Evolutionary conservation across 2,888 invertebrate species (phyloP).

Genomic region (Bruchidius siliquastri): DNA sequence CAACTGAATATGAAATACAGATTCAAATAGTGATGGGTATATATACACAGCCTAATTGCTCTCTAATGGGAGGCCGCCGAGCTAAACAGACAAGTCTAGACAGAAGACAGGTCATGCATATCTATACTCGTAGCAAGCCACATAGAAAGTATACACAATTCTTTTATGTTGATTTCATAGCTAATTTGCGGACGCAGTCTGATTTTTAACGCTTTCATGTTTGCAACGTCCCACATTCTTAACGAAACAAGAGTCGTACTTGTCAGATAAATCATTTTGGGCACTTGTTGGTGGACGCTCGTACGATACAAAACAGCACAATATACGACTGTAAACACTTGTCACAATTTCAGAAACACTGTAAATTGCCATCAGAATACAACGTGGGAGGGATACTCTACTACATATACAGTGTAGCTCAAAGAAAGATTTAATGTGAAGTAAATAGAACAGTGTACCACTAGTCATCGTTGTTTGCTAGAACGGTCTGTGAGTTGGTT

Average conservation of each 20-base stretch:
- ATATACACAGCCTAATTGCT: too few relatives aligned
- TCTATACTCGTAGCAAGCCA: too few relatives aligned
- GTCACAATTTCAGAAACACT: not conserved
- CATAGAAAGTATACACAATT: too few relatives aligned
- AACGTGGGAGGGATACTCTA: not conserved
- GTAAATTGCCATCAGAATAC: not conserved
- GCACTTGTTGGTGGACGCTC: not conserved
- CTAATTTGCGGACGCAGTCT: not conserved
- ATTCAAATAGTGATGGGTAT: too few relatives aligned
- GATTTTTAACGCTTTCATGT: not conserved
- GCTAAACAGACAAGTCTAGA: too few relatives aligned
- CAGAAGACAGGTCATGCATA: too few relatives aligned
- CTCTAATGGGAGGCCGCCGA: too few relatives aligned
- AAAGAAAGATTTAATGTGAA: not conserved
- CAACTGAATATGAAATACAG: too few relatives aligned
- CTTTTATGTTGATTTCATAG: not conserved
- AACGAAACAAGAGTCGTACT: not conserved
- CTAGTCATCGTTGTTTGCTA: too few relatives aligned
- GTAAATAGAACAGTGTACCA: too few relatives aligned
- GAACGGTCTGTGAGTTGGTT: too few relatives aligned
- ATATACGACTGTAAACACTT: not conserved
- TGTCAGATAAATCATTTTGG: not conserved
- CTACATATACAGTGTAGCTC: not conserved
- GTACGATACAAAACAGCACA: not conserved
- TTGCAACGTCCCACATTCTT: not conserved